Evolutionary conservation across 1,140 invertebrate species (phyloP).

Genomic region (Liolophura sinensis): DNA sequence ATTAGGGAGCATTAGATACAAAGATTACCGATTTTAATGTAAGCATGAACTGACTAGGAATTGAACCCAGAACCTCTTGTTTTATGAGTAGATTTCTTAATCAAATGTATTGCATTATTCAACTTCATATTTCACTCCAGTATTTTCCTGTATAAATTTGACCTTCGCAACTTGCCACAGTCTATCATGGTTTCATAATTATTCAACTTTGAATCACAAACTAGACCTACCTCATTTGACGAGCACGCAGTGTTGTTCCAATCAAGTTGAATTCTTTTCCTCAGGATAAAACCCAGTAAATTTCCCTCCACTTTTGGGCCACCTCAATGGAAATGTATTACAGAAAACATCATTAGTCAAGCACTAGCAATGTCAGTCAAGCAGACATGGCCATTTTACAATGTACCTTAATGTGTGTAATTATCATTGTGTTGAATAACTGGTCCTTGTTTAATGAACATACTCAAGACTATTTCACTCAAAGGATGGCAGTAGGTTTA

Average conservation of each 20-base stretch:
- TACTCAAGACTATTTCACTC: too few relatives aligned
- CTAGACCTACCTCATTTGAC: slow-evolving; percentile 38
- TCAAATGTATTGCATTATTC: not conserved
- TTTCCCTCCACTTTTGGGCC: slow-evolving; percentile 45
- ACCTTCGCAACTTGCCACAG: not conserved
- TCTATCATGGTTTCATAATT: not conserved
- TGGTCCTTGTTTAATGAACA: too few relatives aligned
- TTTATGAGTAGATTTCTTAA: too few relatives aligned
- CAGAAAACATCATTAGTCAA: not conserved
- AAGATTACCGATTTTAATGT: too few relatives aligned
- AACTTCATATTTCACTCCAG: not conserved
- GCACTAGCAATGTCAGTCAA: not conserved
- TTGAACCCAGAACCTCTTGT: too few relatives aligned
- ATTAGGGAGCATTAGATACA: too few relatives aligned
- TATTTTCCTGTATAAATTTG: too few relatives aligned
- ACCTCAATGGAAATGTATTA: slow-evolving; percentile 27
- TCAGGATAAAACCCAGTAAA: slow-evolving; percentile 39
- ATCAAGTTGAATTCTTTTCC: slow-evolving; percentile 47
- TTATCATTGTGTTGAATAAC: too few relatives aligned
- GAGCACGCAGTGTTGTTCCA: slow-evolving; percentile 46
- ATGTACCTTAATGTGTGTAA: not conserved
- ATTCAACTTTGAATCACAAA: not conserved
- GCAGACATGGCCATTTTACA: not conserved
- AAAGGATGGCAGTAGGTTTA: too few relatives aligned
- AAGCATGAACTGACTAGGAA: too few relatives aligned